Evolutionary conservation across 1,140 invertebrate species (phyloP), one percentile per base, ranked within the genome.

Genomic region (Chironomus tepperi): DNA sequence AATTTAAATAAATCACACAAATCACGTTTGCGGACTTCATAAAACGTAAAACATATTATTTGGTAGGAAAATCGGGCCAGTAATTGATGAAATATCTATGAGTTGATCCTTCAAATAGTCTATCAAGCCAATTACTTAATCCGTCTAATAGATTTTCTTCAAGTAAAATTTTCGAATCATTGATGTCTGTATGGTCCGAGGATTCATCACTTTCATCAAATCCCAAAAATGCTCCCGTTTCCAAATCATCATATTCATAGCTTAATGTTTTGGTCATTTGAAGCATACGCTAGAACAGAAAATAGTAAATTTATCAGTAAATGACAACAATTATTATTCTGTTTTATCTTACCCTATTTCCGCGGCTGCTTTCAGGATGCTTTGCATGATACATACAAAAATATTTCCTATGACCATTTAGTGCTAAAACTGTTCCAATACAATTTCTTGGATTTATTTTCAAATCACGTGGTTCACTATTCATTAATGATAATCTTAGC

Each of bases 341-440:
- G 7, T 8, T n/a, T 0, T 43, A 73, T 75, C 73, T 75, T 79
- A 88, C 87, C 83, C 88, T 89, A 7, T 85, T 84, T 70, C 87
- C 86, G 77, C 84, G 83, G 72, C 80, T 79, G 70, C 83, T 81
- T 80, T 86, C 85, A 0, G 85, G 86, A 77, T 96, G 94, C 82
- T 96, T 97, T 43, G 96, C 95, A 84, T 99, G 97, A 84, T 98
- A 99, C 85, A 99, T 96, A 81, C 95, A 98, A 84, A 98, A 98
- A 84, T 98, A 98, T 84, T 96, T 96, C 73, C 96, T 86, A 83
- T 96, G 93, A 5, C 97, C 97, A 84, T 98, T 99, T 43, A 99
- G 84, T 1, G 96, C 93, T 19, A 99, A 83, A 42, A 99, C 97
- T 19, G 98, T 99, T 7, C 98, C 98, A 43, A 98, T 91, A 83